These are phyloP conservation scores for Gouania willdenowi DNA, from an alignment of 2,797 vertebrate species.

Conservation along the genomic window DNA sequence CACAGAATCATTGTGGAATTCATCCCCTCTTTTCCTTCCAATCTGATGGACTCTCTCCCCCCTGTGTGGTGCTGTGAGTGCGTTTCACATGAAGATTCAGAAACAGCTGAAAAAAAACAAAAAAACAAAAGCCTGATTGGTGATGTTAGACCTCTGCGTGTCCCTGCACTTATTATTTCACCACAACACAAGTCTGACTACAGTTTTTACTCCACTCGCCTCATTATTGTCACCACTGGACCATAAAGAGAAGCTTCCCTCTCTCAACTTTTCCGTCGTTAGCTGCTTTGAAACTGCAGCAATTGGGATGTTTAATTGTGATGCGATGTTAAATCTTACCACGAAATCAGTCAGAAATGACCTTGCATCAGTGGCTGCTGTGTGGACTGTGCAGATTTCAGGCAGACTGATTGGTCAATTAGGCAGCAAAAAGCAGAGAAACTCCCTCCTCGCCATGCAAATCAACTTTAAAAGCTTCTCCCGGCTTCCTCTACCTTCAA, in stretches of 20 bases:
- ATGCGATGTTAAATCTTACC: conserved; percentile 20
- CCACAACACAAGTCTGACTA: conserved; percentile 5
- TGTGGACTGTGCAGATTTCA: conserved; percentile 32
- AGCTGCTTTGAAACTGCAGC: conserved; percentile 19
- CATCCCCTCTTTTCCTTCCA: conserved; percentile 13
- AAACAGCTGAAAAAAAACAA: conserved; percentile 16
- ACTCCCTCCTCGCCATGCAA: conserved; percentile 57
- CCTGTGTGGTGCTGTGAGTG: conserved; percentile 4
- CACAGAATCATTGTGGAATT: conserved; percentile 23
- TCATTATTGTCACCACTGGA: conserved; percentile 16
- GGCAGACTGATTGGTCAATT: conserved; percentile 54
- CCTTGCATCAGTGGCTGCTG: conserved; percentile 15
- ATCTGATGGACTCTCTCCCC: conserved; percentile 13
- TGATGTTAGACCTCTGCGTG: conserved; percentile 12
- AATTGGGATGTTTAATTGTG: conserved; percentile 1
- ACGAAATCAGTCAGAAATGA: conserved; percentile 7
- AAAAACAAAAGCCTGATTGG: conserved; percentile 9
- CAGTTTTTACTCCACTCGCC: background rate
- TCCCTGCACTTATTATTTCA: background rate
- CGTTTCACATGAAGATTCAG: conserved; percentile 22
- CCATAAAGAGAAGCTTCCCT: conserved; percentile 2
- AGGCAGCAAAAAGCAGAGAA: conserved; percentile 28
- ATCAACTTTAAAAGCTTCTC: conserved; percentile 60
- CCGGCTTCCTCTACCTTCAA: conserved; percentile 54
- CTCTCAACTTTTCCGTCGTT: background rate